Percentiles rank a stretch among this genome's conserved stretches.
Conservation (phyloP, 2,113 vertebrate species). For the Cyprinus carpio region DNA sequence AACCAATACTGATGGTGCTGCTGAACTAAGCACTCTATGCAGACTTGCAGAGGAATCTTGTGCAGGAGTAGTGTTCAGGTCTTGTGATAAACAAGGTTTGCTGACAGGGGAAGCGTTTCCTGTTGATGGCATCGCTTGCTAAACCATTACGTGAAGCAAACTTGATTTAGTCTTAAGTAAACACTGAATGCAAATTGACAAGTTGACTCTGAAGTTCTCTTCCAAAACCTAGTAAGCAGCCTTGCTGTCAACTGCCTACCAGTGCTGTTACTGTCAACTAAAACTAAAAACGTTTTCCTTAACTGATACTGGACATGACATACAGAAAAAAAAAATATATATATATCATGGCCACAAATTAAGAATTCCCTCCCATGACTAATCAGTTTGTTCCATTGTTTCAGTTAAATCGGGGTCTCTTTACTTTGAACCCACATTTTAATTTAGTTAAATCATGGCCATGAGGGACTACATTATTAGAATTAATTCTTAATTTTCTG, state of each 20-base stretch:
- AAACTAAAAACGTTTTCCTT: too few relatives aligned
- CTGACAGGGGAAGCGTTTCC: neutral
- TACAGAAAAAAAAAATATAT: too few relatives aligned
- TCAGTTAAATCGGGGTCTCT: neutral
- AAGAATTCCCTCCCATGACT: too few relatives aligned
- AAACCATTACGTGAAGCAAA: neutral
- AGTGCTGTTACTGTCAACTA: neutral
- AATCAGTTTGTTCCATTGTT: neutral
- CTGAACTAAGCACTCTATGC: slow-evolving; percentile 3
- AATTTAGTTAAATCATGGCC: too few relatives aligned
- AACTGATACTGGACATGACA: too few relatives aligned
- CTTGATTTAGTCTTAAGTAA: neutral
- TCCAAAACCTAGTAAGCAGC: neutral
- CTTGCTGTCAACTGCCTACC: neutral
- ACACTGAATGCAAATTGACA: neutral
- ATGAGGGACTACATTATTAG: too few relatives aligned
- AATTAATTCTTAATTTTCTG: too few relatives aligned
- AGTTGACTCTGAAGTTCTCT: neutral
- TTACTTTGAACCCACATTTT: neutral
- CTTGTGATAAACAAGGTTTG: neutral
- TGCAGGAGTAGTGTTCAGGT: neutral
- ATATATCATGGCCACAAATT: neutral
- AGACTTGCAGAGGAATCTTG: slow-evolving; percentile 40
- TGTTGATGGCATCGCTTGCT: neutral
- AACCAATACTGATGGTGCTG: neutral